These are phyloP conservation scores for Diplogasteroides magnus DNA, from an alignment of 1,140 invertebrate species.

Conservation along the genomic window DNA sequence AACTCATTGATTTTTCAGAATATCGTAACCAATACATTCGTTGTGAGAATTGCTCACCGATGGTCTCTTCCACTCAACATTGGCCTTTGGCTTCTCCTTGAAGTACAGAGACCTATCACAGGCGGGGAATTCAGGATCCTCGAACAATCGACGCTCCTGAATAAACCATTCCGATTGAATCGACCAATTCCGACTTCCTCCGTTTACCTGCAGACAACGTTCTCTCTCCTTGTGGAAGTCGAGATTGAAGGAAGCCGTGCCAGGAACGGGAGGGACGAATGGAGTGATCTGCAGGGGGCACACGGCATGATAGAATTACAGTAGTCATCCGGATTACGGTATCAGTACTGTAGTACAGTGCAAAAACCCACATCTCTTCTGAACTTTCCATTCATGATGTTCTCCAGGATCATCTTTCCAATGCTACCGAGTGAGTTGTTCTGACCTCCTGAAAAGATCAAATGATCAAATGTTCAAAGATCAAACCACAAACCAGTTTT, in stretches of 20 bases:
- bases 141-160: constrained; percentile 63
- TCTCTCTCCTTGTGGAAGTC: constrained; percentile 43
- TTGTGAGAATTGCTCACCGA: constrained; percentile 53
- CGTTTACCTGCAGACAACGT: constrained; percentile 45
- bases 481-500: constrained; percentile 23
- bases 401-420: constrained; percentile 47
- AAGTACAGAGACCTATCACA: constrained; percentile 62
- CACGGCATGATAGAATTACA: background rate
- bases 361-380: constrained; percentile 32
- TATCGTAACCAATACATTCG: background rate
- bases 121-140: constrained; percentile 68
- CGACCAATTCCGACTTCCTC: too few species aligned
- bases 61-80: constrained; percentile 60
- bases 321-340: constrained; percentile 19
- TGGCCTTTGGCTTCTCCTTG: constrained; percentile 60
- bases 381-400: constrained; percentile 48
- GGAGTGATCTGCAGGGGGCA: constrained; percentile 23
- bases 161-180: background rate
- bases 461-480: background rate
- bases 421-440: constrained; percentile 42
- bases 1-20: too few species aligned
- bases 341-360: background rate
- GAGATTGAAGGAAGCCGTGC: constrained; percentile 80
- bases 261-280: constrained; percentile 66
- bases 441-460: constrained; percentile 35